These are phyloP conservation scores for Gnathonemus echidnorhynchus DNA, from an alignment of 2,113 vertebrate genomes.

Conservation along the genomic window DNA sequence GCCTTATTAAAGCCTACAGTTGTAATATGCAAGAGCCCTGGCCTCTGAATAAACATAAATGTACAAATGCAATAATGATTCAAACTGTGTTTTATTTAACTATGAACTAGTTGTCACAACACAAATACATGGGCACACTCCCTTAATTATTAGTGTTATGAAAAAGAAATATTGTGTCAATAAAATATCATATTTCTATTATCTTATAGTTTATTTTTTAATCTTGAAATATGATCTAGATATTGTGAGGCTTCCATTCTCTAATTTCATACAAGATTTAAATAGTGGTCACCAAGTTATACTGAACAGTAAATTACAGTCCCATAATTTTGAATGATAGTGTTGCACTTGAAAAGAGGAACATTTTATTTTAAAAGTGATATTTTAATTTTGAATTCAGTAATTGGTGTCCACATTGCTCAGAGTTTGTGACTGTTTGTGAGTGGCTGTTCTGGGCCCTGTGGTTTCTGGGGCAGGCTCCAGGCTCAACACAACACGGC, in stretches of 20 bases:
- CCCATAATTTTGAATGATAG: not conserved
- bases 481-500: not conserved
- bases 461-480: not conserved
- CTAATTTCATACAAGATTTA: not conserved
- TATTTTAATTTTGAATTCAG: not conserved
- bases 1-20: constrained; percentile 99
- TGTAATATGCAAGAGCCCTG: constrained; percentile 97
- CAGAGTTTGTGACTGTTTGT: not conserved
- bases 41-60: constrained; percentile 97
- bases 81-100: constrained; percentile 1
- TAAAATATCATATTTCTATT: not conserved
- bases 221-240: not conserved
- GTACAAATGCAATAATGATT: constrained; percentile 65
- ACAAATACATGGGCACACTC: too few relatives aligned
- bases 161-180: not conserved
- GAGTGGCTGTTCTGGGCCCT: not conserved
- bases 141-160: not conserved
- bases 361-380: not conserved
- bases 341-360: not conserved
- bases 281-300: not conserved
- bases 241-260: not conserved
- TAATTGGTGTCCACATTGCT: not conserved
- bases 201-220: not conserved
- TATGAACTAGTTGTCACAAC: too few relatives aligned
- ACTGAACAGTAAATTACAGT: not conserved